These are phyloP conservation scores for Ascidia mentula DNA, from an alignment of 23 tunicate genomes.

Conservation along the genomic window DNA sequence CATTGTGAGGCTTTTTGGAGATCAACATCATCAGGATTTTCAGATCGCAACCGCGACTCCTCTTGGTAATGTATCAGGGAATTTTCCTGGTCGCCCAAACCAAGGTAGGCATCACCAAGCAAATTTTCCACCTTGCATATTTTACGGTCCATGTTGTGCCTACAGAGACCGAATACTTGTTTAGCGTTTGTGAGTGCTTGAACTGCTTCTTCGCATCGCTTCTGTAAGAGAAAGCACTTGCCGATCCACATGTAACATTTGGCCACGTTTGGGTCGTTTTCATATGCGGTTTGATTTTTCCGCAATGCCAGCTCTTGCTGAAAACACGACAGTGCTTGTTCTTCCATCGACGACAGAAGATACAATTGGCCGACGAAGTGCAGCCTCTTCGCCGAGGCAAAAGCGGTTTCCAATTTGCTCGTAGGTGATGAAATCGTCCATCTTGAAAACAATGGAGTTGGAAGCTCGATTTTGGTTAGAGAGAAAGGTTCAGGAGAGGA, in stretches of 20 bases:
- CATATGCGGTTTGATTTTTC: not conserved
- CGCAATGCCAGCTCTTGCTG: not conserved
- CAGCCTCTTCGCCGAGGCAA: not conserved
- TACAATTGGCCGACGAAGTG: not conserved
- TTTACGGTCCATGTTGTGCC: not conserved
- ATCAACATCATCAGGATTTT: not conserved
- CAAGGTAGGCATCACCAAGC: not conserved
- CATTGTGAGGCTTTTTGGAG: not conserved
- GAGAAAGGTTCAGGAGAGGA: no score
- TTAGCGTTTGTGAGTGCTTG: not conserved
- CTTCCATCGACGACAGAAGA: no score
- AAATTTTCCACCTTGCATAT: not conserved
- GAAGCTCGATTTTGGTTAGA: no score
- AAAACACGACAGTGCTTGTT: not conserved
- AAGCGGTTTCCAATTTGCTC: not conserved
- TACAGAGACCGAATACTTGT: not conserved
- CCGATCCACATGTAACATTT: not conserved
- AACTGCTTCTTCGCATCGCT: not conserved
- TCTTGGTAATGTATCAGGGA: not conserved
- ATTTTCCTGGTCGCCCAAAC: not conserved
- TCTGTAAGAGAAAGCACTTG: not conserved
- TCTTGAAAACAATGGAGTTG: no score
- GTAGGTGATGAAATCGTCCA: not conserved
- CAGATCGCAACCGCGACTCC: not conserved
- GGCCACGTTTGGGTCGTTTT: not conserved